phyloP scores from a whole-genome alignment of 2,797 vertebrate species.

The Menidia menidia region DNA sequence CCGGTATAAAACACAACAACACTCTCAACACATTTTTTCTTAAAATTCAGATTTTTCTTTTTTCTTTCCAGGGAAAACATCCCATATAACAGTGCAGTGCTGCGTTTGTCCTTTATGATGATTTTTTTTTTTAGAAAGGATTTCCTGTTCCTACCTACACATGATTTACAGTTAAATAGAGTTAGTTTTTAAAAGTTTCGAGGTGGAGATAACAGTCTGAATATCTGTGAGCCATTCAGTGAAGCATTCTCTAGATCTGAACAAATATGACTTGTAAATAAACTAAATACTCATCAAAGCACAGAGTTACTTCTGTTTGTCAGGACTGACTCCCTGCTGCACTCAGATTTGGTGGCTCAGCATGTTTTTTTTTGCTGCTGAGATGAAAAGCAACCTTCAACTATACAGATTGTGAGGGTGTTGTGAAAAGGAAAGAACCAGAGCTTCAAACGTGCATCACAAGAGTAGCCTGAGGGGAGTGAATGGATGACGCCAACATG shows the following conservation, averaged over 20 bases:
- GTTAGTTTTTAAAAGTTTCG: background rate
- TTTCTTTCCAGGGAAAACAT: background rate
- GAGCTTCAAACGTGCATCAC: constrained; percentile 2
- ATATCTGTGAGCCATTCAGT: background rate
- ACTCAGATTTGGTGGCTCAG: constrained; percentile 40
- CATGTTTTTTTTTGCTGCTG: constrained; percentile 10
- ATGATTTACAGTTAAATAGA: constrained; percentile 8
- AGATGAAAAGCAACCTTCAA: constrained; percentile 38
- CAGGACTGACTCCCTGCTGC: constrained; percentile 13
- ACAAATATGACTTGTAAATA: background rate
- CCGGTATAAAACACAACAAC: background rate
- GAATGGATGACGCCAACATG: background rate
- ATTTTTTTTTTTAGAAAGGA: constrained; percentile 7
- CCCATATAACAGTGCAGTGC: too few relatives aligned
- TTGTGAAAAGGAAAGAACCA: background rate
- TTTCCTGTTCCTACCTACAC: constrained; percentile 5
- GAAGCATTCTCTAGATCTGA: background rate
- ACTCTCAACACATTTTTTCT: background rate
- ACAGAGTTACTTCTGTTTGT: constrained; percentile 10
- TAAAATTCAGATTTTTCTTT: background rate
- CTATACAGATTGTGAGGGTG: background rate
- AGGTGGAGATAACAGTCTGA: background rate
- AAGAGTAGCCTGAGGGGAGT: background rate
- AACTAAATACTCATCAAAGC: constrained; percentile 1
- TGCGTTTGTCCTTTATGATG: background rate